A percentile compares a stretch with the other conserved stretches of the same genome.
Evolutionary conservation across 2,888 invertebrate genomes (phyloP).

Genomic region (Cephus pygmeus): DNA sequence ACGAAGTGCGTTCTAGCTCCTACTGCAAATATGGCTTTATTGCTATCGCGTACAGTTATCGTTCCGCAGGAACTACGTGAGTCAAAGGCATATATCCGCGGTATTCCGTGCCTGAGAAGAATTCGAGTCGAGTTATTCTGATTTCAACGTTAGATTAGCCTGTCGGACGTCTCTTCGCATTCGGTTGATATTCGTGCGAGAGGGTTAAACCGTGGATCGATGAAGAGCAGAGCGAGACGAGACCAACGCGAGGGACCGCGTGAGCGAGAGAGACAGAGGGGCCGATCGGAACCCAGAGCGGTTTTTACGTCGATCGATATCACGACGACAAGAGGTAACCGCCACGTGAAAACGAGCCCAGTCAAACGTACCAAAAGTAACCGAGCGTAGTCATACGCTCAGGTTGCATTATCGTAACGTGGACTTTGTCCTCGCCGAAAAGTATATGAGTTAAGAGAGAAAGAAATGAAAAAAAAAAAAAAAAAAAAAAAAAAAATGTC

Average conservation of each 20-base stretch:
- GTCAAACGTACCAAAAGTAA: neutral
- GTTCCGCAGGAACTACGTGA: neutral
- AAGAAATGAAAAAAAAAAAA: too few relatives aligned
- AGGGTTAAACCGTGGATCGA: neutral
- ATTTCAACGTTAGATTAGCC: conserved; percentile 1
- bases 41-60: conserved; percentile 32
- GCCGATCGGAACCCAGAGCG: neutral
- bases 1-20: conserved; percentile 13
- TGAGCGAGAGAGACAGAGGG: neutral
- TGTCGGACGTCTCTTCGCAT: neutral
- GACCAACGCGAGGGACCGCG: neutral
- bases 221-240: neutral
- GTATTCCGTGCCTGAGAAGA: neutral
- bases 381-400: neutral
- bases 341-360: neutral
- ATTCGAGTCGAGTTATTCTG: neutral
- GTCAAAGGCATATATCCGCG: neutral
- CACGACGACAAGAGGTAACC: neutral
- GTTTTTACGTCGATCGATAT: neutral
- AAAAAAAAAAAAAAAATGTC: neutral
- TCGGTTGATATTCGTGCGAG: neutral
- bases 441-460: neutral
- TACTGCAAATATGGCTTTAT: conserved; percentile 38
- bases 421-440: neutral
- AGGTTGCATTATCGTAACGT: neutral